Percentiles rank a stretch among this genome's conserved stretches.
Conservation (phyloP, 2,888 invertebrate species). For the Lamproptera curius region DNA sequence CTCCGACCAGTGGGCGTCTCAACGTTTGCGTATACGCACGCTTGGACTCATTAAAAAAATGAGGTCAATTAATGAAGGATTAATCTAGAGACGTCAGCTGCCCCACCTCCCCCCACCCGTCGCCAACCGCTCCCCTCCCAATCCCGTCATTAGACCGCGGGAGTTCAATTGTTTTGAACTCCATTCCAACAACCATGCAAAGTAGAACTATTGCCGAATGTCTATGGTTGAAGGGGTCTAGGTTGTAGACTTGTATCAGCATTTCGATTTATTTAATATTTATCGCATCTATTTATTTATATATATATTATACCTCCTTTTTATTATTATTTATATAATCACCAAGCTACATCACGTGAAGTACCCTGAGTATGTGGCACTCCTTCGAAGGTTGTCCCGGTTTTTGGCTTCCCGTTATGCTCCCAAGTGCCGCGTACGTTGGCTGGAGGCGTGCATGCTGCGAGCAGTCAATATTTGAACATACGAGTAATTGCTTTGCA, state of each 20-base stretch:
- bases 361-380: slow-evolving; percentile 67
- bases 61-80: slow-evolving; percentile 72
- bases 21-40: slow-evolving; percentile 36
- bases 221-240: slow-evolving; percentile 73
- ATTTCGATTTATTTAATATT: slow-evolving; percentile 58
- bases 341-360: slow-evolving; percentile 57
- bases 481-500: slow-evolving; percentile 62
- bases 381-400: slow-evolving; percentile 80
- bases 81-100: slow-evolving; percentile 61
- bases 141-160: slow-evolving; percentile 36
- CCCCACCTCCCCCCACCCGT: slow-evolving; percentile 40
- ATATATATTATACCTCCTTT: slow-evolving; percentile 33
- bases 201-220: slow-evolving; percentile 66
- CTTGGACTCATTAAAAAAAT: slow-evolving; percentile 58
- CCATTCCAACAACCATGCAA: slow-evolving; percentile 49
- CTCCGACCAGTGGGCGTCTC: slow-evolving; percentile 52
- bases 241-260: slow-evolving; percentile 72
- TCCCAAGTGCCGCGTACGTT: slow-evolving; percentile 51
- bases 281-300: slow-evolving; percentile 76
- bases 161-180: slow-evolving; percentile 71
- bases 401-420: slow-evolving; percentile 77
- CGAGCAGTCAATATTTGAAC: slow-evolving; percentile 43
- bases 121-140: slow-evolving; percentile 27
- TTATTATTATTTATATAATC: slow-evolving; percentile 41
- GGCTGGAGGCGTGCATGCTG: slow-evolving; percentile 67